Conservation (phyloP, 1,140 invertebrate species). For the Atopsyche davidsoni region DNA sequence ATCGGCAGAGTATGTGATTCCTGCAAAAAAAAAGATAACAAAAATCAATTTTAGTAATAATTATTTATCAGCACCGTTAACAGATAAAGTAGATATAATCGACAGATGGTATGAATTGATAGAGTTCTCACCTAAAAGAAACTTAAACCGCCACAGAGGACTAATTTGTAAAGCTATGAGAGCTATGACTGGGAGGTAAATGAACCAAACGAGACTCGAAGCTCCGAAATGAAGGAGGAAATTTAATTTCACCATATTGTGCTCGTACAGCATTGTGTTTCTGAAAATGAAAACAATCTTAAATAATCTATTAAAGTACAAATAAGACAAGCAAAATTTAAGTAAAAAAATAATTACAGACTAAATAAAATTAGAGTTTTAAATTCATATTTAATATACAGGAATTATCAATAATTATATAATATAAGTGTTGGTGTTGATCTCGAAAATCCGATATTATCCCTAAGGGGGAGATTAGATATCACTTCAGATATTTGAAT, state of each 20-base stretch:
- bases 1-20: constrained; percentile 90
- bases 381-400: too few species aligned
- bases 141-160: constrained; percentile 90
- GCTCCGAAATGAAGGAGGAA: constrained; percentile 96
- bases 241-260: constrained; percentile 83
- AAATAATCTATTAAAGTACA: background rate
- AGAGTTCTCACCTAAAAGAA: constrained; percentile 73
- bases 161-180: constrained; percentile 90
- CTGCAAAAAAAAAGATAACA: constrained; percentile 50
- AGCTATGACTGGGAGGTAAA: constrained; percentile 91
- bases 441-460: too few species aligned
- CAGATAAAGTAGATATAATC: too few species aligned
- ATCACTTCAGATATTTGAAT: too few species aligned
- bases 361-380: too few species aligned
- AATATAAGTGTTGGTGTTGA: too few species aligned
- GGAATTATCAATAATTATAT: too few species aligned
- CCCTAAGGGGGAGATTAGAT: too few species aligned
- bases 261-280: constrained; percentile 87
- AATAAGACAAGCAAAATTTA: constrained; percentile 2
- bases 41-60: too few species aligned
- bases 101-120: constrained; percentile 6
- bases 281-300: constrained; percentile 27
- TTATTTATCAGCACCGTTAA: too few species aligned
- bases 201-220: constrained; percentile 96
- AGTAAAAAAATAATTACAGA: too few species aligned